These are phyloP conservation scores for Odontocerum albicorne DNA, from an alignment of 2,888 invertebrate genomes.

Conservation along the genomic window DNA sequence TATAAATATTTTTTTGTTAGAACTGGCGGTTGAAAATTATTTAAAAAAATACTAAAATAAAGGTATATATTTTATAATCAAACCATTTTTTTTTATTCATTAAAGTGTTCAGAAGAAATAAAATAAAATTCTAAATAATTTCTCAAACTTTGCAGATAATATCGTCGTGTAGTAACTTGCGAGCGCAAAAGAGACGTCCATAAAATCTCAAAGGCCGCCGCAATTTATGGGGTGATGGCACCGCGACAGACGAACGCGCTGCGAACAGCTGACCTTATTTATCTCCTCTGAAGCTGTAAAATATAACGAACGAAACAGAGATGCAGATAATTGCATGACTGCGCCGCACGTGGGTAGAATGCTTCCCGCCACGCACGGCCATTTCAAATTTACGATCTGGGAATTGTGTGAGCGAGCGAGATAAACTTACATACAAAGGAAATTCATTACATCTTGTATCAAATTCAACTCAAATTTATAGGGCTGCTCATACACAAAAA, in stretches of 20 bases:
- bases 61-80: too few species aligned
- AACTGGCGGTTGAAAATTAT: too few species aligned
- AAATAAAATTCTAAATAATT: too few species aligned
- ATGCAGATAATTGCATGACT: constrained; percentile 48
- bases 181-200: constrained; percentile 27
- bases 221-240: constrained; percentile 31
- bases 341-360: constrained; percentile 52
- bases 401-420: constrained; percentile 60
- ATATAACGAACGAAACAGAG: constrained; percentile 60
- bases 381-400: constrained; percentile 63
- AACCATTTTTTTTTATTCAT: too few species aligned
- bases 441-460: constrained; percentile 13
- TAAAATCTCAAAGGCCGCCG: constrained; percentile 32
- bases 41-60: too few species aligned
- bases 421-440: constrained; percentile 35
- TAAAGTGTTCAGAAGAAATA: too few species aligned
- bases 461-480: constrained; percentile 5
- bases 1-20: too few species aligned
- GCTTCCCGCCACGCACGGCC: constrained; percentile 62
- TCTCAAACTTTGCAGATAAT: too few species aligned
- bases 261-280: constrained; percentile 58
- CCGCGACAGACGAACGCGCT: constrained; percentile 31
- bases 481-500: too few species aligned
- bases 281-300: constrained; percentile 56
- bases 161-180: too few species aligned